These are phyloP conservation scores for Percopsis omiscomaycus DNA, from an alignment of 2,797 vertebrate genomes.

Conservation along the genomic window DNA sequence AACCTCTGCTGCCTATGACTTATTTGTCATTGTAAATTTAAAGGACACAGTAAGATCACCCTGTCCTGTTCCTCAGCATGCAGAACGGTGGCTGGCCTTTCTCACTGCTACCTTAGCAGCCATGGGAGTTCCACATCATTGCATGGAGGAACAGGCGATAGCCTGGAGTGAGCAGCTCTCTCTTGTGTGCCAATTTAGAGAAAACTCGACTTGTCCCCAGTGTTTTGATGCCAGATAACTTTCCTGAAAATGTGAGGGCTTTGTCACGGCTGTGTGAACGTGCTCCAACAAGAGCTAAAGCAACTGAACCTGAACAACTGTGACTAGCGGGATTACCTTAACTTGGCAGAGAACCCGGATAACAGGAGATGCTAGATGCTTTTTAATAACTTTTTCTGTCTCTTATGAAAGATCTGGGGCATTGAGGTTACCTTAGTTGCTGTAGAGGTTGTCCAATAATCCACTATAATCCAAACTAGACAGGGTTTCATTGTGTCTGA, in stretches of 20 bases:
- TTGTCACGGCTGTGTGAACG: conserved; percentile 65
- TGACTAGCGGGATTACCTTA: conserved; percentile 53
- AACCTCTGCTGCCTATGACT: conserved; percentile 29
- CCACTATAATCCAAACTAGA: conserved; percentile 14
- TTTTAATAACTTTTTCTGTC: conserved; percentile 36
- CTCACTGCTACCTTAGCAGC: conserved; percentile 28
- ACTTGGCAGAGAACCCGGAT: conserved; percentile 30
- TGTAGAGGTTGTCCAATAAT: too few species aligned
- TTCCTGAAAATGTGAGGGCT: conserved; percentile 67
- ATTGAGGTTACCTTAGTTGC: too few species aligned
- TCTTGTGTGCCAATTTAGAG: conserved; percentile 68
- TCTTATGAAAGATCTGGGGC: conserved; percentile 22
- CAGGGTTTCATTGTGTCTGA: conserved; percentile 24
- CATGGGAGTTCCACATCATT: conserved; percentile 54
- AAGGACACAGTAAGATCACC: conserved; percentile 60
- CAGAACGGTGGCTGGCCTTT: conserved; percentile 29
- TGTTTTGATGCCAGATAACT: conserved; percentile 59
- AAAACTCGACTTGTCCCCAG: conserved; percentile 54
- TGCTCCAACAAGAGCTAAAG: conserved; percentile 39
- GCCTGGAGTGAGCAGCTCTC: conserved; percentile 58
- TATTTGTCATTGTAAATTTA: conserved; percentile 47
- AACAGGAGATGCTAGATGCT: conserved; percentile 31
- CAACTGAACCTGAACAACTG: conserved; percentile 64
- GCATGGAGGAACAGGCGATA: conserved; percentile 54
- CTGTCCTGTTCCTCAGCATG: conserved; percentile 56